Evolutionary conservation across 2,888 invertebrate species (phyloP), one percentile per base, ranked within the genome.

Genomic region (Apotomis betuletana): DNA sequence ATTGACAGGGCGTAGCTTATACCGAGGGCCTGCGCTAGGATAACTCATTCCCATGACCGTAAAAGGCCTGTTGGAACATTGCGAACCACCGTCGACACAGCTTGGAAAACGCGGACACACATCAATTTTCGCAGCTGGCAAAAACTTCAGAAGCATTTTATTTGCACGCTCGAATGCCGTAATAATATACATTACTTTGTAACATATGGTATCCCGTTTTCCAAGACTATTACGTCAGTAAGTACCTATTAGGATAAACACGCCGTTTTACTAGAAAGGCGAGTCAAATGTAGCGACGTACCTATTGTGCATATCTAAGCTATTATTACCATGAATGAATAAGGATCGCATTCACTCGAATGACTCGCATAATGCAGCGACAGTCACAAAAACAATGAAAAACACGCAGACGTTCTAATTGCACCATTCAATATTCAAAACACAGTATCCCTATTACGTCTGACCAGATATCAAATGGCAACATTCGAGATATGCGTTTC

Each of bases 41-140:
- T 88, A 87, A 85, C 83, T 88, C 85, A 87, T 85, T 86, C 86
- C 80, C 77, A 79, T 85, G 81, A 73, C 91, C 89, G 79, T 90
- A 87, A 82, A 90, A 77, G 86, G 88, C 57, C 77, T 75, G 76
- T 67, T 57, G 5, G 68, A 64, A 64, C 72, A 68, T 68, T 63
- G 77, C 79, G 76, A 74, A 74, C 74, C 73, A 77, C 68, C 58
- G 76, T 80, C 78, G 78, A 81, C 82, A 80, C 83, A 75, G 77
- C 80, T 81, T 79, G 78, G 80, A 83, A 84, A 87, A 90, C 86
- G 90, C 83, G 83, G 83, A 87, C 83, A 83, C 76, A 77, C 81
- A 83, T 86, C 83, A 84, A 87, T 83, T 85, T 84, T 85, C 78
- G 77, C 78, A 73, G 79, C 77, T 72, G 71, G 80, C 75, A 86